Conservation (phyloP, 2,113 vertebrate species). For the Actenoides lindsayi region DNA sequence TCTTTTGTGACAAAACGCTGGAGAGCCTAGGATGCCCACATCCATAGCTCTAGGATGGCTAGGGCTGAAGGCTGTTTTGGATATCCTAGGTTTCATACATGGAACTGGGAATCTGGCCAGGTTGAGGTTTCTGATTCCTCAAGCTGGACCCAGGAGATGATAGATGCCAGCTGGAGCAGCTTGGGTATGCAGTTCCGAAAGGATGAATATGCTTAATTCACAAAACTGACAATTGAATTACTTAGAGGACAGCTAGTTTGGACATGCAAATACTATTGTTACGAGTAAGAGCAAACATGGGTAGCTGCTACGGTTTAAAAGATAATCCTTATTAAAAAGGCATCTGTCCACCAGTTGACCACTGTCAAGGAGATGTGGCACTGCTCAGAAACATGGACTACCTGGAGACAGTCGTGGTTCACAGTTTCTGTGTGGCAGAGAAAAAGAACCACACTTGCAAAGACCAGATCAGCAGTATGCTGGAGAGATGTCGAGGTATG, state of each 20-base stretch:
- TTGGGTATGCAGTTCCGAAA: not conserved
- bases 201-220: not conserved
- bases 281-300: not conserved
- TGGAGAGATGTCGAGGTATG: not conserved
- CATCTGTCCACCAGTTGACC: not conserved
- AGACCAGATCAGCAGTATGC: not conserved
- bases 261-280: not conserved
- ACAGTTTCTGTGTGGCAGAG: not conserved
- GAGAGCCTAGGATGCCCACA: fast-evolving
- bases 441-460: not conserved
- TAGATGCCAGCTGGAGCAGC: not conserved
- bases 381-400: not conserved
- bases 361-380: not conserved
- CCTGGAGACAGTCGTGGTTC: not conserved
- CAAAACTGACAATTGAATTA: not conserved
- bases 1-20: not conserved
- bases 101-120: not conserved
- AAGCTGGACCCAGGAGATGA: not conserved
- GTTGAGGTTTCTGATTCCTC: not conserved
- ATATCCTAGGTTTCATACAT: not conserved
- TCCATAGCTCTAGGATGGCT: not conserved
- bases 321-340: not conserved
- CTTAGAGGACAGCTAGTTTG: not conserved
- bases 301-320: not conserved
- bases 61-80: not conserved